phyloP scores from a whole-genome alignment of 2,888 invertebrate species.

The Eurytoma adleriae region DNA sequence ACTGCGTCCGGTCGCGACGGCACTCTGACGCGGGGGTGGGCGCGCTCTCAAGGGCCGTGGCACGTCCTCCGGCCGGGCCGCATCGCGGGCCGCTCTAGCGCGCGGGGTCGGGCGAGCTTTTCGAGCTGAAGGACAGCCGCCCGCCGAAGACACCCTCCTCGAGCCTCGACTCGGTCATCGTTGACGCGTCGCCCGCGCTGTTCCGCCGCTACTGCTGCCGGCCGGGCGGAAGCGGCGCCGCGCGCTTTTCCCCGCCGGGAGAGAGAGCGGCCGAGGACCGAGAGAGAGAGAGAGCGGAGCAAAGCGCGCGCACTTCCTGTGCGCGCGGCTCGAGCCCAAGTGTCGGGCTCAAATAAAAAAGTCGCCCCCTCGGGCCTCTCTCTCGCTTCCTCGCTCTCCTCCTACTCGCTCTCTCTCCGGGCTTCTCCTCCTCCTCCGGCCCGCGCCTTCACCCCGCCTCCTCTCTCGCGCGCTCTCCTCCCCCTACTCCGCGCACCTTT shows the following conservation, averaged over 20 bases:
- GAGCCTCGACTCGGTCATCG: constrained; percentile 9
- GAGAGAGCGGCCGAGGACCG: background rate
- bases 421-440: constrained; percentile 55
- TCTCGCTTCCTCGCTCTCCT: constrained; percentile 55
- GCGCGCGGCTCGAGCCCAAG: constrained; percentile 64
- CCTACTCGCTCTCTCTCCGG: constrained; percentile 48
- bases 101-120: constrained; percentile 21
- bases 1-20: background rate
- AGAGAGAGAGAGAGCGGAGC: background rate
- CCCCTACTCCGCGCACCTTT: background rate
- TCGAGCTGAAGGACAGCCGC: constrained; percentile 3
- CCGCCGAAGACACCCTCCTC: constrained; percentile 10
- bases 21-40: background rate
- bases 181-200: background rate
- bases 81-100: no score
- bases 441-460: constrained; percentile 38
- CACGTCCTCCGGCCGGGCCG: no score
- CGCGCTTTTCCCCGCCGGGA: background rate
- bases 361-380: constrained; percentile 67
- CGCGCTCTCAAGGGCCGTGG: no score
- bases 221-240: constrained; percentile 16
- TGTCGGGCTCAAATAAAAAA: constrained; percentile 73
- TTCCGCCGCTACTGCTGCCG: background rate
- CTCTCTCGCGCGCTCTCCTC: constrained; percentile 53
- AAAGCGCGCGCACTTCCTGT: constrained; percentile 65